Base-by-base conservation (phyloP, 2,888 invertebrate genomes). In the Brachycybe producta region DNA sequence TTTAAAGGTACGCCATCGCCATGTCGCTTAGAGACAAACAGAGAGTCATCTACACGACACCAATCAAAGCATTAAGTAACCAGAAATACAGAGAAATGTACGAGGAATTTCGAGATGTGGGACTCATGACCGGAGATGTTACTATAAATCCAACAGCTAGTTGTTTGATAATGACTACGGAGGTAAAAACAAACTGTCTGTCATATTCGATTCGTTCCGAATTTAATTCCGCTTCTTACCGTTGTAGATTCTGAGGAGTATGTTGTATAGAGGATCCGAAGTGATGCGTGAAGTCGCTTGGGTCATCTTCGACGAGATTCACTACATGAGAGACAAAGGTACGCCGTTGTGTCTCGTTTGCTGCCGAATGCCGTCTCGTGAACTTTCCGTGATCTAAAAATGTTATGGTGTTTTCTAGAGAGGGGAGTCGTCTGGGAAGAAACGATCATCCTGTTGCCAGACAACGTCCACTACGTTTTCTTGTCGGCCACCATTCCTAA, bases 381-480 rank as follows among this genome's bases (percentile, higher is more conserved):
- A 15, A n/a, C 8, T 49, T 52, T 35, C 13, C n/a, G 23, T 4
- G 5, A 32, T 21, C 7, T 5, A 51, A 30, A 7, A 42, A 8
- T 11, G 21, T 13, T 50, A n/a, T 8, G 8, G 19, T 52, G 13
- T 34, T 23, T 32, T 61, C 39, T 60, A 70, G 97, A 98, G 67
- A 77, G 98, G 63, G 98, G 98, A 45, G 97, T 98, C 7, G 97
- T 99, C 1, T 99, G 98, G 98, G 94, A 95, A 73, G 98, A 99
- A 72, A 95, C 97, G 0, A 75, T 99, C 30, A 99, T 99, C 62
- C 74, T 99, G 28, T 70, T 99, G 34, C 97, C 95, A 0, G 92
- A 97, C 66, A 94, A 91, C 64, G 95, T 98, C 0, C 92, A 92
- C 65, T 95, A 92, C 67, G 98, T 99, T 5, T 99, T 99, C 66